These are phyloP conservation scores for Caenorhabditis sp. DNA, from an alignment of 2,888 invertebrate species.

Conservation along the genomic window DNA sequence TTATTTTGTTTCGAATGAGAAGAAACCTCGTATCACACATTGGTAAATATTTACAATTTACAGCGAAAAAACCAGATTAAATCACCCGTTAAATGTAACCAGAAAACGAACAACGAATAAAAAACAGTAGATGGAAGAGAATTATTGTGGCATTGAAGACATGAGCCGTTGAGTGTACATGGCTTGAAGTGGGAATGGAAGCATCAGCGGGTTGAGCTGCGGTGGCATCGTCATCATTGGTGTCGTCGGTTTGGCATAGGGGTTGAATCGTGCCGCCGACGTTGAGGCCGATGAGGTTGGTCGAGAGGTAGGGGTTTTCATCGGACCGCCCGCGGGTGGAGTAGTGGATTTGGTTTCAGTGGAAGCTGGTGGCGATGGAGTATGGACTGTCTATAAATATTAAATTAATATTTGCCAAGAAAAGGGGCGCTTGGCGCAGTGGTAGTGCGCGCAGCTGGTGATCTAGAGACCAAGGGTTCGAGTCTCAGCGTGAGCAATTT, in stretches of 20 bases:
- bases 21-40: neutral
- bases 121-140: conserved; percentile 3
- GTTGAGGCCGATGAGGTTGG: conserved; percentile 47
- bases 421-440: too few relatives aligned
- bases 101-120: conserved; percentile 6
- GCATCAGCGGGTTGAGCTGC: conserved; percentile 20
- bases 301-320: conserved; percentile 71
- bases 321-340: conserved; percentile 7
- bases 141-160: conserved; percentile 42
- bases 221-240: conserved; percentile 24
- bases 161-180: conserved; percentile 46
- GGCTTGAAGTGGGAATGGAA: conserved; percentile 44
- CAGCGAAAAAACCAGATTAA: conserved; percentile 9
- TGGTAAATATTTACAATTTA: neutral
- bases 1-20: neutral
- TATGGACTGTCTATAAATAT: conserved; percentile 26
- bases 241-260: conserved; percentile 65
- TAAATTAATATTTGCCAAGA: neutral
- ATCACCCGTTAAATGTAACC: conserved; percentile 1
- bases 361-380: conserved; percentile 36
- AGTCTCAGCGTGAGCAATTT: neutral
- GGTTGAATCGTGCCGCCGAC: conserved; percentile 58
- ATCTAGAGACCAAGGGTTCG: neutral
- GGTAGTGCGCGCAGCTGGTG: too few relatives aligned
- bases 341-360: conserved; percentile 7